Evolutionary conservation across 2,797 vertebrate species (phyloP), one percentile per base, ranked within the genome.

Genomic region (Gallinago stenura): DNA sequence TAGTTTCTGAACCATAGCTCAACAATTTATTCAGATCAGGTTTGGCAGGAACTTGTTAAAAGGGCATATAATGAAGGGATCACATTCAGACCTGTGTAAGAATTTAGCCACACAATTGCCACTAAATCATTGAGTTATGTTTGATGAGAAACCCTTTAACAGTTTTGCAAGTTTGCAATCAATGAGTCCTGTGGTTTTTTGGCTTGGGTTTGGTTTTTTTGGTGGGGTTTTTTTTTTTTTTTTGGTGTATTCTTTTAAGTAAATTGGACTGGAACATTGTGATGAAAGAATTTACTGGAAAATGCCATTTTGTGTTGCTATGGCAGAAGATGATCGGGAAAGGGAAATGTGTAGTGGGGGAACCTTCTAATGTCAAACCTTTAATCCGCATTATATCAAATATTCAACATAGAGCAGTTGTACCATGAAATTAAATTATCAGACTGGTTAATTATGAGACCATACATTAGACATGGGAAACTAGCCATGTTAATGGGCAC

Each of bases 351-450:
- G 15, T 54, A 21, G 24, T 2, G 6, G 16, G 7, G 5, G 17
- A 72, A 56, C 22, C 15, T 69, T 86, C 30, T 56, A 57, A 95
- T 50, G 37, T 37, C 56, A 87, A 88, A 51, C 11, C 20, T 90
- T 80, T 85, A 79, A 77, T 84, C 30, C 85, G 51, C 6, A 15
- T 79, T 80, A 28, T 43, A 80, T 73, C 11, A 89, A 76, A 66
- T 80, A 95, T 80, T 89, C 83, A 84, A 50, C 0, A 0, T 35
- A 68, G 68, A 90, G 19, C 30, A 57, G 60, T 57, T 82, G 35
- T 61, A 90, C 71, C 73, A 92, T 94, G 75, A 91, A 95, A 97
- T 87, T 87, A 82, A 87, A 70, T 87, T 43, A 92, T 88, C 72
- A 87, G 62, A 93, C 43, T 93, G 78, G 76, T 92, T 96, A 95